Evolutionary conservation across 2,888 invertebrate species (phyloP).

Genomic region (Deilephila elpenor): DNA sequence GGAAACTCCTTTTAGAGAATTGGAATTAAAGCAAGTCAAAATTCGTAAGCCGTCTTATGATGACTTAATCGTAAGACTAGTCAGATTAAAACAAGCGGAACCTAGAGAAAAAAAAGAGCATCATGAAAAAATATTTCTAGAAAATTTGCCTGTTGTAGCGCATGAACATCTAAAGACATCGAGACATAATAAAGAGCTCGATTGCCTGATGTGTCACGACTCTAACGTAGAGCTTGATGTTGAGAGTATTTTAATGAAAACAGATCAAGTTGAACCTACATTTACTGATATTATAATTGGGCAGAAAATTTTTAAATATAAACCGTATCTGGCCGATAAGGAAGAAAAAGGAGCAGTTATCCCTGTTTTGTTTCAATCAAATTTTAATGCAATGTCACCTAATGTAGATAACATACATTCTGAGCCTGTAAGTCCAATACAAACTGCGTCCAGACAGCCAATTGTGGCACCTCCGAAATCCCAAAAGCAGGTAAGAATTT

Average conservation of each 20-base stretch:
- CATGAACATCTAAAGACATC: conserved; percentile 30
- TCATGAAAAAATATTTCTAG: conserved; percentile 29
- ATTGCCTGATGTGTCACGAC: conserved; percentile 45
- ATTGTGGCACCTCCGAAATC: conserved; percentile 1
- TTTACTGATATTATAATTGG: conserved; percentile 59
- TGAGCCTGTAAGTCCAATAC: conserved; percentile 13
- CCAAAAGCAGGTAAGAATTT: conserved; percentile 1
- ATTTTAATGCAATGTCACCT: conserved; percentile 38
- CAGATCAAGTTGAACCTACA: conserved; percentile 37
- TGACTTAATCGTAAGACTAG: conserved; percentile 51
- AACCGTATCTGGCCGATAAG: conserved; percentile 41
- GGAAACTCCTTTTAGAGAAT: conserved; percentile 41
- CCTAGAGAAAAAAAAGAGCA: conserved; percentile 30
- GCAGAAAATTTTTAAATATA: conserved; percentile 56
- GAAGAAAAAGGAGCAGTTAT: conserved; percentile 36
- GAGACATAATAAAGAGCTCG: conserved; percentile 32
- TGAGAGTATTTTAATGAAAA: conserved; percentile 47
- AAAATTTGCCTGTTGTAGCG: conserved; percentile 17
- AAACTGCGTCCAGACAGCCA: conserved; percentile 29
- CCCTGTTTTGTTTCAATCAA: conserved; percentile 52
- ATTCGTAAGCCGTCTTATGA: conserved; percentile 47
- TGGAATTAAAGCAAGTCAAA: conserved; percentile 50
- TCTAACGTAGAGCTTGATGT: conserved; percentile 48
- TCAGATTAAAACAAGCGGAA: conserved; percentile 50
- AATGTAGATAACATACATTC: conserved; percentile 17